Evolutionary conservation across 2,113 vertebrate species (phyloP).

Genomic region (Pontoporia blainvillei): DNA sequence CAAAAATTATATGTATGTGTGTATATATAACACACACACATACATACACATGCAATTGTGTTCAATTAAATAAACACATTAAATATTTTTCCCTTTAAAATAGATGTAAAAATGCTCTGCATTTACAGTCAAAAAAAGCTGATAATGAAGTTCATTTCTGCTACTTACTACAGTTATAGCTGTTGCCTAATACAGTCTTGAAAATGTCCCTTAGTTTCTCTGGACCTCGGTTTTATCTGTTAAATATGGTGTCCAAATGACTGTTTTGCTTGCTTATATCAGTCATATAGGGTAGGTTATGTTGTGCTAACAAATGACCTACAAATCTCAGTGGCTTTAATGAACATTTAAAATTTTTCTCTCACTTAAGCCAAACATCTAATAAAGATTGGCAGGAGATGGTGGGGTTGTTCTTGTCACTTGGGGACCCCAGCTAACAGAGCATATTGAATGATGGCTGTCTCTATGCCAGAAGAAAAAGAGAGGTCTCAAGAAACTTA

Average conservation of each 20-base stretch:
- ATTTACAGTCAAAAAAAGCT: not conserved
- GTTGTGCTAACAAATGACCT: not conserved
- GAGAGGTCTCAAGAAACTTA: not conserved
- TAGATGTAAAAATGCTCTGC: not conserved
- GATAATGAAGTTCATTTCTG: not conserved
- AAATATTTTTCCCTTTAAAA: not conserved
- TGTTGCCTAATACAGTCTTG: not conserved
- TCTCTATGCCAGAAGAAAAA: not conserved
- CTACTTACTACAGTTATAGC: not conserved
- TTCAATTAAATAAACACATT: constrained; percentile 1
- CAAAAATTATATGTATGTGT: not conserved
- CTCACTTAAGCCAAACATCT: not conserved
- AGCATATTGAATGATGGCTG: not conserved
- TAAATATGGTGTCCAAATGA: not conserved
- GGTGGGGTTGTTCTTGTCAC: not conserved
- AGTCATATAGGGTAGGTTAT: not conserved
- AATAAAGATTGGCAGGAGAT: not conserved
- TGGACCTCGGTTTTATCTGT: not conserved
- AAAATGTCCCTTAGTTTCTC: not conserved
- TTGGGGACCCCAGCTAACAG: not conserved
- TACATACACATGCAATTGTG: not conserved
- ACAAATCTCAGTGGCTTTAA: not conserved
- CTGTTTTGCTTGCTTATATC: not conserved
- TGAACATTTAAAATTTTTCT: not conserved
- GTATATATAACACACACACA: not conserved